Evolutionary conservation across 2,113 vertebrate species (phyloP).

Genomic region (Excalfactoria chinensis): DNA sequence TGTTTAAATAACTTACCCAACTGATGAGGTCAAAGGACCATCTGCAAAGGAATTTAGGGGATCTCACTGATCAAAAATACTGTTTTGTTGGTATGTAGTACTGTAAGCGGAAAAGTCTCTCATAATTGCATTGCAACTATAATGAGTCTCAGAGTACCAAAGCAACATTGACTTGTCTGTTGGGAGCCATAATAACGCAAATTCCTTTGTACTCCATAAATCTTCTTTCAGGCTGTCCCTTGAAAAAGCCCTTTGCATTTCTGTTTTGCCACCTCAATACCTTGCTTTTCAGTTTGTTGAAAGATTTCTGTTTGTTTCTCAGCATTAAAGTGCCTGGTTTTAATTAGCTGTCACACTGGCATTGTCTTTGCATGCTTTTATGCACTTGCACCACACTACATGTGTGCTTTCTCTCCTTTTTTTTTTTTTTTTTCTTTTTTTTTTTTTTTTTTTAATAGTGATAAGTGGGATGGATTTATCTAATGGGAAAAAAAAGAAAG

Average conservation of each 20-base stretch:
- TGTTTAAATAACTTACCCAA: not conserved
- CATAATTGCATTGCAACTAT: not conserved
- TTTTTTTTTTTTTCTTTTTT: not conserved
- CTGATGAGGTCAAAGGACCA: not conserved
- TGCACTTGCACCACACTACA: not conserved
- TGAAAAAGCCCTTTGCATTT: not conserved
- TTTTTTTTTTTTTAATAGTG: not conserved
- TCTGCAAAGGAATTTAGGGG: not conserved
- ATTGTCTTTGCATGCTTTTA: not conserved
- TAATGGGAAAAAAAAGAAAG: conserved; percentile 7
- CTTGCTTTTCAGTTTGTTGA: not conserved
- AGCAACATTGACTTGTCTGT: not conserved
- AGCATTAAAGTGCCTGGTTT: not conserved
- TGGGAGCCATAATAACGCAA: not conserved
- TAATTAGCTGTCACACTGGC: conserved; percentile 53
- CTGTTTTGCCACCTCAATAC: not conserved
- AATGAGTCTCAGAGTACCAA: not conserved
- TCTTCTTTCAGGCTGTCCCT: conserved; percentile 10
- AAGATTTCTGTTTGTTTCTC: conserved; percentile 13
- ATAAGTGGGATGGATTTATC: not conserved
- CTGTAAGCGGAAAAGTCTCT: not conserved
- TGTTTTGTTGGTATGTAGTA: not conserved
- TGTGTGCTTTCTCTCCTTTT: not conserved
- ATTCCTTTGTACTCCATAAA: conserved; percentile 2
- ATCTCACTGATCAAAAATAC: not conserved